Base-by-base conservation (phyloP, 1,140 invertebrate species). In the Stratiolaelaps scimitus region DNA sequence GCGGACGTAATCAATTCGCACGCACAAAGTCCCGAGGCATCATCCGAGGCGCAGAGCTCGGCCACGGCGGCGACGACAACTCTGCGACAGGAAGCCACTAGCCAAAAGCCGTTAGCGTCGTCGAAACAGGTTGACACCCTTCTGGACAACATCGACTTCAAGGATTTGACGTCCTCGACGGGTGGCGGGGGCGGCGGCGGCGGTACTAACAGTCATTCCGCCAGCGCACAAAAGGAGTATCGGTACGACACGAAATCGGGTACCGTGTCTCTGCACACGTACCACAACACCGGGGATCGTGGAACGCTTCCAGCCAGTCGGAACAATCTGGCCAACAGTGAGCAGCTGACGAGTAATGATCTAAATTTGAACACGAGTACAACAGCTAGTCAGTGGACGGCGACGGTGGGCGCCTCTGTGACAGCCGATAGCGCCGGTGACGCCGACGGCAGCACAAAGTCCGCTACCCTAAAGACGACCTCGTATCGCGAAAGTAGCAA, bases 1-100 rank as follows among this genome's bases (percentile, higher is more conserved):
- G 87, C 84, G 46, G 83, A 86, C 23, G 85, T 87, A 43, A 82
- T 87, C 65, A 85, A 87, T 17, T 60, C 53, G 53, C 53, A 60
- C 53, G 53, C 53, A 29, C 53, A 60, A 68, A 66, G 67, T 72
- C 71, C 17, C 64, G 77, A 77, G 77, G 34, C 76, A 79, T 40
- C 34, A 6, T 71, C 71, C 78, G 68, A 79, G 72, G 65, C 53
- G 60, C 64, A 56, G 56, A 60, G 53, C 10, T 17, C 23, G 13
- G 10, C 34, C 34, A 40, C 34, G 10, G 34, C 5, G 4, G 34
- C 34, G 34, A 40, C 34, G 34, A 40, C 34, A 40, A 60, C 53
- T 17, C 6, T 34, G 34, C 53, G 53, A 23, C 53, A 60, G 26
- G 53, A 60, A 23, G 53, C 53, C 17, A 60, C 53, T 26, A 60